Conservation (phyloP, 2,797 vertebrate species). For the Microtus californicus region DNA sequence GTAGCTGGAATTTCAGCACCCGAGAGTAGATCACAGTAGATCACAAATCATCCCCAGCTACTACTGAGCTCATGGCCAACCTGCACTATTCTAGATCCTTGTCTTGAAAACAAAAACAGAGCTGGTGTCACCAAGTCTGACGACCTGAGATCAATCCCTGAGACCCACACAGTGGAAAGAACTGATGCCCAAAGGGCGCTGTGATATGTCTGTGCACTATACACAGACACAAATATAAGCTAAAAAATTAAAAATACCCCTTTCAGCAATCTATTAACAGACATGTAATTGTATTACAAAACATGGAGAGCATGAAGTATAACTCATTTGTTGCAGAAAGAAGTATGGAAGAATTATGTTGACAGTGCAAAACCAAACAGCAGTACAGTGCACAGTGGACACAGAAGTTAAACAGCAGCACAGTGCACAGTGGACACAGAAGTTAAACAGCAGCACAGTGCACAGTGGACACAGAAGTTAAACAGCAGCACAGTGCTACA, state of each 20-base stretch:
- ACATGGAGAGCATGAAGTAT: no score
- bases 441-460: no score
- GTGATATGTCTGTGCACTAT: background rate
- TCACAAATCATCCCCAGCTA: background rate
- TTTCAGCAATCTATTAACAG: background rate
- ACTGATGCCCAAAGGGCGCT: background rate
- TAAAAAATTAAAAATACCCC: background rate
- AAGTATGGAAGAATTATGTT: background rate
- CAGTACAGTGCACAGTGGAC: no score
- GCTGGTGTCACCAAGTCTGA: background rate
- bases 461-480: no score
- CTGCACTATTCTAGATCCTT: background rate
- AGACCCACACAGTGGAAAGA: background rate
- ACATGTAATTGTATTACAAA: background rate
- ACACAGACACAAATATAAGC: background rate
- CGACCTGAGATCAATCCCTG: background rate
- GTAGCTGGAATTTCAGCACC: background rate
- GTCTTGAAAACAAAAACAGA: background rate
- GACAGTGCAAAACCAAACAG: constrained; percentile 15
- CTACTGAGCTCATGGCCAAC: background rate
- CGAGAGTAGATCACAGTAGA: background rate
- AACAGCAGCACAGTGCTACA: no score
- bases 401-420: no score
- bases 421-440: no score
- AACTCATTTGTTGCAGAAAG: background rate